Percentiles rank a stretch among this genome's conserved stretches.
phyloP scores from a whole-genome alignment of 2,797 vertebrate genomes.

The Esox masquinongy region DNA sequence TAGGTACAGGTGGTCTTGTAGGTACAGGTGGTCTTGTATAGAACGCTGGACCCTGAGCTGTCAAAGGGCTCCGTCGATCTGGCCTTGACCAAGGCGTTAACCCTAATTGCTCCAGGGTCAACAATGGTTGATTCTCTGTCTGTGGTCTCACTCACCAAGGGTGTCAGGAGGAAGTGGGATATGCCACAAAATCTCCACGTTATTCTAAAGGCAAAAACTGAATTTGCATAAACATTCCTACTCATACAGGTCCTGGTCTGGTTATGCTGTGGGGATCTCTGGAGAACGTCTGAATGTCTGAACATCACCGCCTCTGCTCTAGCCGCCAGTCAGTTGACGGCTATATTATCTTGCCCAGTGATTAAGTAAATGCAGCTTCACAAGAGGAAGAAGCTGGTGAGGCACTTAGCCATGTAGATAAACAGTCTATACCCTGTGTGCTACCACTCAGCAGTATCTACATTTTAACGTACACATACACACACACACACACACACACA shows the following conservation, averaged over 20 bases:
- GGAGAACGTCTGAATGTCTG: neutral
- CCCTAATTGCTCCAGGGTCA: too few species aligned
- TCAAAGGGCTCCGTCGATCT: too few species aligned
- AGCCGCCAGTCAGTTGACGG: slow-evolving; percentile 39
- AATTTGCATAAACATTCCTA: neutral
- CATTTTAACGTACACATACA: slow-evolving; percentile 9
- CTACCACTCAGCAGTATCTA: slow-evolving; percentile 73
- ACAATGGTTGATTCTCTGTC: too few species aligned
- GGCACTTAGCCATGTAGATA: slow-evolving; percentile 76
- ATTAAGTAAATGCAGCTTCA: slow-evolving; percentile 73
- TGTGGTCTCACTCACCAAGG: too few species aligned
- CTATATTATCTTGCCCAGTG: slow-evolving; percentile 68
- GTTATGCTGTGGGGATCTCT: neutral
- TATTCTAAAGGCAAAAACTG: neutral
- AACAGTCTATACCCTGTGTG: slow-evolving; percentile 50
- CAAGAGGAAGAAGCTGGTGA: slow-evolving; percentile 69
- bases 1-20: too few species aligned
- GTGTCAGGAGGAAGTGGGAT: too few species aligned
- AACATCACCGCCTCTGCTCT: neutral
- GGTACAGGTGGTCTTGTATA: too few species aligned
- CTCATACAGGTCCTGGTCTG: neutral
- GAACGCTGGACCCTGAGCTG: too few species aligned
- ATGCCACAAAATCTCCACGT: neutral
- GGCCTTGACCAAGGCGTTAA: too few species aligned
- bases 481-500: too few species aligned